Base-by-base conservation (phyloP, 2,888 invertebrate species). In the Drosophila helvetica region DNA sequence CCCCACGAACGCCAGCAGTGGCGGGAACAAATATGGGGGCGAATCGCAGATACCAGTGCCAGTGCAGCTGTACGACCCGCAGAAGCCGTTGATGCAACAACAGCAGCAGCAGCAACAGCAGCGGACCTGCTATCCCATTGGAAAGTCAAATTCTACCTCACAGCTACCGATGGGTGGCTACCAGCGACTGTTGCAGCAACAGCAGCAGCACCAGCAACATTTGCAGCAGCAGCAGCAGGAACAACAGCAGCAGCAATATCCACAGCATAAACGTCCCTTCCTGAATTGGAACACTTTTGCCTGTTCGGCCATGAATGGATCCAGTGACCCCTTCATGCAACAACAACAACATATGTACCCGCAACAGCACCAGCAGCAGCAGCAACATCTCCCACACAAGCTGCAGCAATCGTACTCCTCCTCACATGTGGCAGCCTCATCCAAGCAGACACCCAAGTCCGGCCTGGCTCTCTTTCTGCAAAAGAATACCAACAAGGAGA, bases 101-200 rank as follows among this genome's bases (percentile, higher is more conserved):
- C 78, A 79, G 52, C 79, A 78, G 17, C 76, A 73, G 48, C 78
- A 79, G 52, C 79, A 78, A n/a, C 76, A 73, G 48, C 78, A 79
- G 25, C 88, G 85, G 65, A 83, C 80, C 53, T 82, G 65, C 27
- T 90, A 86, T 78, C 91, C 92, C 33, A 89, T 91, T 38, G 90
- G 89, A 18, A 91, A 91, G 77, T 91, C 91, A 2, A 91, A 86
- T 67, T 92, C 92, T 17, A 90, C 92, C n/a, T 92, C 91, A 12
- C 91, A 91, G 78, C 80, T 91, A 58, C 91, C 90, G 38, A 84
- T 90, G 80, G 87, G 83, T 17, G 85, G 88, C 62, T 90, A 91
- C 58, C 84, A 89, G 19, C 80, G 86, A 55, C 56, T 88, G 58
- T 79, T 90, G 65, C 89, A 89, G 43, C 90, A 89, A 52, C 88